phyloP scores from a whole-genome alignment of 2,113 vertebrate genomes.

The Sylvia atricapilla region DNA sequence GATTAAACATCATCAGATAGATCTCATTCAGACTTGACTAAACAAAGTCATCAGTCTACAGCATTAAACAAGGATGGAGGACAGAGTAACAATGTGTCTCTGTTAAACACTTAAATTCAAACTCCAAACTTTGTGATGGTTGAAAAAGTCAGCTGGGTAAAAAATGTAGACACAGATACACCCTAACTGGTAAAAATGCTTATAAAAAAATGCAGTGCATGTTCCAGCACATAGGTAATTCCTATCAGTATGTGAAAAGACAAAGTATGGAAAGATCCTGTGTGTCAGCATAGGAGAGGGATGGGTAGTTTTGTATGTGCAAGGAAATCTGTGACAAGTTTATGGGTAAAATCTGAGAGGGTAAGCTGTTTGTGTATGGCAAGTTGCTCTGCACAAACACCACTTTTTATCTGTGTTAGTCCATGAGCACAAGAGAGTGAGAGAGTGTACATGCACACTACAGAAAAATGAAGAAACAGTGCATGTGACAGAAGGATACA shows the following conservation, averaged over 20 bases:
- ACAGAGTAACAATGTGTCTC: neutral
- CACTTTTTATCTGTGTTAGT: neutral
- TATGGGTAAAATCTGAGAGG: neutral
- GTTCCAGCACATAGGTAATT: neutral
- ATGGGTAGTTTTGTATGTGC: neutral
- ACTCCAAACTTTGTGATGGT: neutral
- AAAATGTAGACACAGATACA: neutral
- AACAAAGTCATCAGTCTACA: neutral
- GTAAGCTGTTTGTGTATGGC: neutral
- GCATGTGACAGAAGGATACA: neutral
- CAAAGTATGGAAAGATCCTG: neutral
- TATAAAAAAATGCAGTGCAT: neutral
- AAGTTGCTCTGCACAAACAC: neutral
- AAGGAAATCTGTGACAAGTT: neutral
- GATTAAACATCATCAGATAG: neutral
- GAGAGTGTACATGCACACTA: neutral
- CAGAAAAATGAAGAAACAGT: neutral
- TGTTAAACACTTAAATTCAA: neutral
- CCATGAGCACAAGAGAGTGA: neutral
- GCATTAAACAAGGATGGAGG: neutral
- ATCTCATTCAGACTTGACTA: neutral
- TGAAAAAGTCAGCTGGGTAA: neutral
- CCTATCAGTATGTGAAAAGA: neutral
- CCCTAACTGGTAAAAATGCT: neutral
- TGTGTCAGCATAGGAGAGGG: accelerated